These are phyloP conservation scores for Distichodus sexfasciatus DNA, from an alignment of 2,797 vertebrate species.

Conservation along the genomic window DNA sequence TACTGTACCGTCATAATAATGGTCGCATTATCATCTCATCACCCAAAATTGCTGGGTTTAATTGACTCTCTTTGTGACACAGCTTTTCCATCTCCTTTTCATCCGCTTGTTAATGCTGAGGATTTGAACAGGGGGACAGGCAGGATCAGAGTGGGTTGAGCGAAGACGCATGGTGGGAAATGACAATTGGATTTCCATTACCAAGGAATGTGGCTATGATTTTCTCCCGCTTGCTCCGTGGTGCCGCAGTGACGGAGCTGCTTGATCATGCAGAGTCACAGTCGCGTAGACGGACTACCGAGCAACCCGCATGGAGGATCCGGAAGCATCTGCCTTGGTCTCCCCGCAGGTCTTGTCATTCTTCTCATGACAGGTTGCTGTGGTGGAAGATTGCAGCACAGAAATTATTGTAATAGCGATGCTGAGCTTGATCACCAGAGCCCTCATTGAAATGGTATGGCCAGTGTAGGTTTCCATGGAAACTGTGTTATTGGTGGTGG, in stretches of 20 bases:
- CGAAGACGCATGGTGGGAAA: background rate
- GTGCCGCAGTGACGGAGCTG: background rate
- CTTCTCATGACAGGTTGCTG: background rate
- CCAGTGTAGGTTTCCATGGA: constrained; percentile 39
- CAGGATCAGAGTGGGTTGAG: background rate
- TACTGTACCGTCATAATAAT: no score
- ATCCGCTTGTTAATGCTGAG: background rate
- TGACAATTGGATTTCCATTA: background rate
- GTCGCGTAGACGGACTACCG: background rate
- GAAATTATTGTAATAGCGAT: constrained; percentile 10
- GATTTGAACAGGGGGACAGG: background rate
- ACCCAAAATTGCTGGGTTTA: background rate
- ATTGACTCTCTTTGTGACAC: background rate
- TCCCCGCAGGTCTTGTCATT: background rate
- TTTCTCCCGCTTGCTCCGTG: background rate
- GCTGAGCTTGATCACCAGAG: constrained; percentile 15
- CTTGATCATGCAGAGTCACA: background rate
- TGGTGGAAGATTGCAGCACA: background rate
- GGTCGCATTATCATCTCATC: background rate
- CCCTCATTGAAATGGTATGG: background rate
- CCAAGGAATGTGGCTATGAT: constrained; percentile 9
- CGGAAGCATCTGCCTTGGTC: background rate
- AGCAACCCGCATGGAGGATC: background rate
- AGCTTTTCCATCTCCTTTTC: no score
- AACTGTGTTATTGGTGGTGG: constrained; percentile 28